phyloP scores from a whole-genome alignment of 1,140 invertebrate genomes.

The Trypoxylus dichotomus region DNA sequence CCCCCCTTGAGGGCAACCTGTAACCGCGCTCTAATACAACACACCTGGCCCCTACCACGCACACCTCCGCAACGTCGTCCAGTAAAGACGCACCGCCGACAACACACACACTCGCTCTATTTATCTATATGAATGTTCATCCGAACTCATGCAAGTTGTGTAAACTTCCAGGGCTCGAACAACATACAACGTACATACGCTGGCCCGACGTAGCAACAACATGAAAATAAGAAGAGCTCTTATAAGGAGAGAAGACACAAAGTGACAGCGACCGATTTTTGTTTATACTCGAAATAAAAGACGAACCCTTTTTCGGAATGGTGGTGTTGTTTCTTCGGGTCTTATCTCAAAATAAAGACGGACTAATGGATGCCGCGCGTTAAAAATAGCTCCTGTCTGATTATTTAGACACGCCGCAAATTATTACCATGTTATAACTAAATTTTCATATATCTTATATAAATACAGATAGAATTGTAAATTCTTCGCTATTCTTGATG shows the following conservation, averaged over 20 bases:
- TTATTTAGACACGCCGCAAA: no score
- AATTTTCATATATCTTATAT: no score
- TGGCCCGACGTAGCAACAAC: background rate
- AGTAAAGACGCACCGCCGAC: background rate
- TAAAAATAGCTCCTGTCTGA: conserved; percentile 19
- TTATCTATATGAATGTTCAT: conserved; percentile 28
- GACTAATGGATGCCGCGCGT: background rate
- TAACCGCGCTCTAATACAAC: conserved; percentile 28
- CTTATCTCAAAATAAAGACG: conserved; percentile 19
- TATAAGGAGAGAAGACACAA: conserved; percentile 16
- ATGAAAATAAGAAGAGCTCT: background rate
- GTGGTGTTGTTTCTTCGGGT: conserved; percentile 11
- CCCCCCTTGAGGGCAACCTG: conserved; percentile 25
- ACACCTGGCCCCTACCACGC: conserved; percentile 29
- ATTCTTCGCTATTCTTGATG: no score
- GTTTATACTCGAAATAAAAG: conserved; percentile 29
- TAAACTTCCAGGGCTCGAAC: conserved; percentile 21
- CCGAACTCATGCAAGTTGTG: conserved; percentile 21
- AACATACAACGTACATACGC: background rate
- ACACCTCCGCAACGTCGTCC: background rate
- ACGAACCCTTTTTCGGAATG: conserved; percentile 3
- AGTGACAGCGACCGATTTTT: conserved; percentile 21
- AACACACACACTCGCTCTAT: conserved; percentile 14
- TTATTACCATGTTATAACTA: no score
- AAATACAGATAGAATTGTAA: no score